Conservation (phyloP, 2,797 vertebrate genomes). For the Vireo griseus region DNA sequence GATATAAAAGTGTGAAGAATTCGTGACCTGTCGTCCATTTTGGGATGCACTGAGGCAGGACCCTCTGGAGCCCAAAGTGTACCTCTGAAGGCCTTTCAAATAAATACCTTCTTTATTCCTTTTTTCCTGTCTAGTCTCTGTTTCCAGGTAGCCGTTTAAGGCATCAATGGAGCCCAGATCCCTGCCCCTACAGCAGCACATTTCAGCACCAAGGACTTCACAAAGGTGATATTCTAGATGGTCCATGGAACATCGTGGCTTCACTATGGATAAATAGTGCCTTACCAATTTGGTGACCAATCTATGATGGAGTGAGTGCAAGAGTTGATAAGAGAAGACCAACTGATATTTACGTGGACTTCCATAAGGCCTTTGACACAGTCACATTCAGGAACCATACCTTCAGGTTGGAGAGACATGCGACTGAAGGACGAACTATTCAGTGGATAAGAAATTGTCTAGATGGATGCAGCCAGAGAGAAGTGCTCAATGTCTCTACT, state of each 20-base stretch:
- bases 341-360: neutral
- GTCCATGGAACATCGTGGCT: neutral
- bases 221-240: neutral
- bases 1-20: too few relatives aligned
- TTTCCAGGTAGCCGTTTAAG: too few relatives aligned
- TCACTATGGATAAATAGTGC: neutral
- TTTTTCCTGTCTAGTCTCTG: too few relatives aligned
- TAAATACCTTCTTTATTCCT: too few relatives aligned
- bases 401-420: neutral
- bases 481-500: neutral
- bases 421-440: neutral
- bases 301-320: neutral
- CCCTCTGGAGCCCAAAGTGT: too few relatives aligned
- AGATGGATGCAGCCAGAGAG: neutral
- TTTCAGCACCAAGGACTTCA: neutral
- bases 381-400: neutral
- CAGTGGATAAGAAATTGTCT: neutral
- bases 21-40: too few relatives aligned
- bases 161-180: neutral
- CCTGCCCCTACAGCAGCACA: neutral
- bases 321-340: neutral
- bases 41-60: too few relatives aligned
- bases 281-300: neutral
- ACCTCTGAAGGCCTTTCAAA: too few relatives aligned
- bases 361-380: neutral